Evolutionary conservation across 1,140 invertebrate species (phyloP), one percentile per base, ranked within the genome.

Genomic region (Euura lappo): DNA sequence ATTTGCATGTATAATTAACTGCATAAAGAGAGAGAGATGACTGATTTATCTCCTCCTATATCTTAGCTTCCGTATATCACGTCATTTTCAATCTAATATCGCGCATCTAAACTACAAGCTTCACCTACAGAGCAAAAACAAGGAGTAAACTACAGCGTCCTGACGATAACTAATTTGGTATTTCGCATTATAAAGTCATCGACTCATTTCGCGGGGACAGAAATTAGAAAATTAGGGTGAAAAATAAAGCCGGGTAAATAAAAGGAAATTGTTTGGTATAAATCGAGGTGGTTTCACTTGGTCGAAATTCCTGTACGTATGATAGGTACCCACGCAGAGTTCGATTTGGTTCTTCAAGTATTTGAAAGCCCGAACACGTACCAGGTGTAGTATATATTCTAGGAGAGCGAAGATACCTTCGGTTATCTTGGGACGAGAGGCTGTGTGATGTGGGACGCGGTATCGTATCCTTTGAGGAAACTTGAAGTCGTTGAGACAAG

Each of bases 1-100:
- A 60, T 60, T 60, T 60, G 51, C 51, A 60, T 60, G 13, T 60
- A 60, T 11, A 11, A 60, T 60, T 60, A 60, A 60, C 51, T 8
- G 5, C 51, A n/a, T 60, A 8, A 60, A 60, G 51, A 60, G 51
- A n/a, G 51, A 60, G n/a, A n/a, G 28, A 28, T n/a, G 28, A 28
- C 51, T 60, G 13, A 60, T 60, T 60, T 60, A 60, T 60, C 51
- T 60, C 51, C 51, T 60, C 13, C 13, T 60, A 60, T 60, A 60
- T 3, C 13, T 60, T 60, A 11, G 2, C 51, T 60, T 1, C 3
- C 2, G 51, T 11, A n/a, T 60, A 11, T 60, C 13, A n/a, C 51
- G 13, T 60, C 10, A 60, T 60, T 60, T 60, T 60, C 51, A 60
- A 60, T n/a, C 8, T 8, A 60, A 60, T 11, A 60, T n/a, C 10